Percentiles rank a stretch among this genome's conserved stretches.
Evolutionary conservation across 1,140 invertebrate species (phyloP).

Genomic region (Andrena cerasifolii): DNA sequence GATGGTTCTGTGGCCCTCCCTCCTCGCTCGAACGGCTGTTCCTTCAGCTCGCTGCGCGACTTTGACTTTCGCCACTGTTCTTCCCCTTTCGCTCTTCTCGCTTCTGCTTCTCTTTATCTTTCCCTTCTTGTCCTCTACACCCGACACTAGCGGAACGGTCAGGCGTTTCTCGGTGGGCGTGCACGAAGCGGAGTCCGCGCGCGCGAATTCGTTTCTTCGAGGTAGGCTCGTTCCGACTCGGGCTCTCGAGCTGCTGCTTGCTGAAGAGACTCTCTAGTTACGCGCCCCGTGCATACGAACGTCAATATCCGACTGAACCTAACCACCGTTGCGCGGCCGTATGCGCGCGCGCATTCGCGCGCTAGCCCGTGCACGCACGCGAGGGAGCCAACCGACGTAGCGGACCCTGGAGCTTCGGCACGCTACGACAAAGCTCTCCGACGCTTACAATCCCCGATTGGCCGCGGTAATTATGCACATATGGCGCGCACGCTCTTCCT

Average conservation of each 20-base stretch:
- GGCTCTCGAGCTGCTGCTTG: conserved; percentile 2
- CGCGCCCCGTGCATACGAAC: conserved; percentile 68
- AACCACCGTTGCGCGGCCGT: conserved; percentile 55
- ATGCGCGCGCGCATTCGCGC: conserved; percentile 64
- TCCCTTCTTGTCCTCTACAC: no score
- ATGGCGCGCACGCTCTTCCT: conserved; percentile 48
- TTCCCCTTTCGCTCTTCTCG: no score
- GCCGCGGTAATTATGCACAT: conserved; percentile 56
- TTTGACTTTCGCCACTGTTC: no score
- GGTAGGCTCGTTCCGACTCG: no score
- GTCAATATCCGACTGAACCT: conserved; percentile 75
- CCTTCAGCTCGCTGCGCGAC: background rate
- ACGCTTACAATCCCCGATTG: conserved; percentile 53
- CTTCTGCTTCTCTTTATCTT: no score
- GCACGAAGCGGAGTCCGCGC: conserved; percentile 7
- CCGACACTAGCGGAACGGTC: no score
- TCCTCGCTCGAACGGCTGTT: conserved; percentile 29
- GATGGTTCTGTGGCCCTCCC: conserved; percentile 2
- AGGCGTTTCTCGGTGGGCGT: no score
- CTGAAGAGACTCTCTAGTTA: conserved; percentile 43
- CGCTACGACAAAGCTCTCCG: conserved; percentile 51
- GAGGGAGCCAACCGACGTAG: conserved; percentile 51
- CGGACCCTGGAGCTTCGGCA: conserved; percentile 56
- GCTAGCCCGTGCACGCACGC: conserved; percentile 25
- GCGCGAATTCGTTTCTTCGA: conserved; percentile 42